These are phyloP conservation scores for Sinosuthora webbiana DNA, from an alignment of 2,113 vertebrate genomes.

Conservation along the genomic window DNA sequence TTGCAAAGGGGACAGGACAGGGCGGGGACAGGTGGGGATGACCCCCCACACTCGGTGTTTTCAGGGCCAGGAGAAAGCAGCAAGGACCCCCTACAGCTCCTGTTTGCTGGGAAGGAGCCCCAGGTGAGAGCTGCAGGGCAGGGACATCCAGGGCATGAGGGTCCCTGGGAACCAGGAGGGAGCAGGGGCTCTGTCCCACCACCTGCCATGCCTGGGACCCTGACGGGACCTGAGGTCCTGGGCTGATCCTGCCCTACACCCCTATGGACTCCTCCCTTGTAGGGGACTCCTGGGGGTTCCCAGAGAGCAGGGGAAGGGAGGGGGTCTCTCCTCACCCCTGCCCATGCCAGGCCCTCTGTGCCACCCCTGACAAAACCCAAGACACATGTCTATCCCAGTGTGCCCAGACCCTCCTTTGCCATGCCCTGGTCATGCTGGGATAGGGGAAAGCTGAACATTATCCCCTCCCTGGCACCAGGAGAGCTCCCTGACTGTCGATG, in stretches of 20 bases:
- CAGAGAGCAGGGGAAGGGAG: background rate
- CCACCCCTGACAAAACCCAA: background rate
- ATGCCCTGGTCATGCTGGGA: background rate
- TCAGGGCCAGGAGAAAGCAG: background rate
- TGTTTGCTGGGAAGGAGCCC: background rate
- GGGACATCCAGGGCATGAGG: rapidly evolving
- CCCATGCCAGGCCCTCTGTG: background rate
- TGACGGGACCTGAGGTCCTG: background rate
- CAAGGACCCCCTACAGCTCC: background rate
- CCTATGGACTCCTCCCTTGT: background rate
- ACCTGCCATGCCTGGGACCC: rapidly evolving
- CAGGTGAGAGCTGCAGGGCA: background rate
- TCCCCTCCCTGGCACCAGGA: background rate
- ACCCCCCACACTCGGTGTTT: rapidly evolving
- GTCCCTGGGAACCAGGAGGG: background rate
- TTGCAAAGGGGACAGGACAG: rapidly evolving
- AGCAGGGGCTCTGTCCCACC: background rate
- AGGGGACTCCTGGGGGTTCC: background rate
- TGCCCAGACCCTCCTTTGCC: background rate
- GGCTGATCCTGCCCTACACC: background rate
- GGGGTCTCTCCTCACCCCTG: background rate
- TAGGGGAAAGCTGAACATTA: background rate
- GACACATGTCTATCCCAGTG: background rate
- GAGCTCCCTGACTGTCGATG: background rate
- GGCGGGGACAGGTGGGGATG: background rate